Conservation (phyloP, 2,113 vertebrate species). For the Pao palembangensis region DNA sequence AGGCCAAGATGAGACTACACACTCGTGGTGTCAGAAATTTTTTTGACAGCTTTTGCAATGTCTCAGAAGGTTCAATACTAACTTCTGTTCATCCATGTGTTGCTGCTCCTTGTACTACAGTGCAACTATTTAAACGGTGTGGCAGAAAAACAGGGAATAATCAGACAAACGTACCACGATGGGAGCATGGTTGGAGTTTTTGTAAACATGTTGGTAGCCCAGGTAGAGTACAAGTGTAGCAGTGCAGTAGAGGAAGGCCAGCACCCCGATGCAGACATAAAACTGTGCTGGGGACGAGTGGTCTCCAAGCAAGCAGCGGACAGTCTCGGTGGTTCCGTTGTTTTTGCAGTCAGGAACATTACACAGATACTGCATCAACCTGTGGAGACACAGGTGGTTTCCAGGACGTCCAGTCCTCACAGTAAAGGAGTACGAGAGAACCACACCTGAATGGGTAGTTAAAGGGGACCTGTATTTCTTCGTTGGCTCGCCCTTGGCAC, state of each 20-base stretch:
- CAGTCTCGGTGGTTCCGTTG: conserved; percentile 1
- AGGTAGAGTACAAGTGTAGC: conserved; percentile 85
- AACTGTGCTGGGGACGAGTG: conserved; percentile 87
- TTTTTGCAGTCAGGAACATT: conserved; percentile 72
- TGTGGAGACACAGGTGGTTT: conserved; percentile 27
- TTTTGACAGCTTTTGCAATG: no score
- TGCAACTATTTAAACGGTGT: conserved; percentile 5
- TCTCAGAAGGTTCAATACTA: neutral
- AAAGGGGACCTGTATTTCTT: conserved; percentile 74
- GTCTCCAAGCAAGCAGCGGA: conserved; percentile 78
- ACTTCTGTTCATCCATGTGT: neutral
- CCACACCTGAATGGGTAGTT: conserved; percentile 91
- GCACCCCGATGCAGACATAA: conserved; percentile 87
- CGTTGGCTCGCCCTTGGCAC: conserved; percentile 55
- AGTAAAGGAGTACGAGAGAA: neutral
- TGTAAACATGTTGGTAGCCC: conserved; percentile 85
- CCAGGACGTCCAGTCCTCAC: neutral
- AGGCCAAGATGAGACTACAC: neutral
- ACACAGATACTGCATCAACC: conserved; percentile 78
- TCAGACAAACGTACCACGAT: conserved; percentile 74
- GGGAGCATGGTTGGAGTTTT: conserved; percentile 78
- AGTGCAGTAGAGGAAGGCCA: conserved; percentile 89
- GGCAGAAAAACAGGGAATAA: neutral
- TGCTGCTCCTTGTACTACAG: neutral
- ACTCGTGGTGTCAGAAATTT: neutral